A percentile compares a stretch with the other conserved stretches of the same genome.
Conservation (phyloP, 2,113 vertebrate genomes). For the Stigmatopora nigra region DNA sequence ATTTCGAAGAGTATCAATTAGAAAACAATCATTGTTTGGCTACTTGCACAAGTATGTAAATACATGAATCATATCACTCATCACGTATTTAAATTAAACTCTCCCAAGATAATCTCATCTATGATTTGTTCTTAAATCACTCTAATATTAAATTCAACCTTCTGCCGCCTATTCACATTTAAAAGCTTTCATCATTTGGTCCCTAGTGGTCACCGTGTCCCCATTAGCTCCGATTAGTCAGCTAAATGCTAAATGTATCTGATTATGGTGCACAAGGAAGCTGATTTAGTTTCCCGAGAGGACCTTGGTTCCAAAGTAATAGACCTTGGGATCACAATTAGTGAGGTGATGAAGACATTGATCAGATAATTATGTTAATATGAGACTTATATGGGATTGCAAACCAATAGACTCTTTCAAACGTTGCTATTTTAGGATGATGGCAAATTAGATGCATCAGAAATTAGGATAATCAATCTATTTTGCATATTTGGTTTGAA, state of each 20-base stretch:
- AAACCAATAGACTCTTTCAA: background rate
- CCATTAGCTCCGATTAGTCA: slow-evolving; percentile 31
- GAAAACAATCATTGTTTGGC: background rate
- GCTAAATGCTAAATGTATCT: slow-evolving; percentile 22
- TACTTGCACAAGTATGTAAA: background rate
- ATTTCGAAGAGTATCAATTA: background rate
- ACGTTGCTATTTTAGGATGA: background rate
- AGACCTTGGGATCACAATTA: slow-evolving; percentile 44
- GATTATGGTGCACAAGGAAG: slow-evolving; percentile 22
- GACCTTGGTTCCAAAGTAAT: slow-evolving; percentile 27
- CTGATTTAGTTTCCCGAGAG: background rate
- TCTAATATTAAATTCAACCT: background rate
- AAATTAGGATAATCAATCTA: background rate
- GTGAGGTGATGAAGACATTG: slow-evolving; percentile 38
- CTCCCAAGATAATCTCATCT: background rate
- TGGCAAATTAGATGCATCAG: background rate
- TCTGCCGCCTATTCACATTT: too few relatives aligned
- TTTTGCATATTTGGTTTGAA: background rate
- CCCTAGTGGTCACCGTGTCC: background rate
- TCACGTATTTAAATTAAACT: background rate
- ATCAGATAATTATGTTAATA: slow-evolving; percentile 50
- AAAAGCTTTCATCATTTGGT: background rate
- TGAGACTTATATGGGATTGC: slow-evolving; percentile 13
- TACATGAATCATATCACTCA: background rate
- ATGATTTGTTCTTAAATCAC: background rate